A percentile compares a stretch with the other conserved stretches of the same genome.
phyloP scores from a whole-genome alignment of 1,140 invertebrate species.

The Bombus terrestris region DNA sequence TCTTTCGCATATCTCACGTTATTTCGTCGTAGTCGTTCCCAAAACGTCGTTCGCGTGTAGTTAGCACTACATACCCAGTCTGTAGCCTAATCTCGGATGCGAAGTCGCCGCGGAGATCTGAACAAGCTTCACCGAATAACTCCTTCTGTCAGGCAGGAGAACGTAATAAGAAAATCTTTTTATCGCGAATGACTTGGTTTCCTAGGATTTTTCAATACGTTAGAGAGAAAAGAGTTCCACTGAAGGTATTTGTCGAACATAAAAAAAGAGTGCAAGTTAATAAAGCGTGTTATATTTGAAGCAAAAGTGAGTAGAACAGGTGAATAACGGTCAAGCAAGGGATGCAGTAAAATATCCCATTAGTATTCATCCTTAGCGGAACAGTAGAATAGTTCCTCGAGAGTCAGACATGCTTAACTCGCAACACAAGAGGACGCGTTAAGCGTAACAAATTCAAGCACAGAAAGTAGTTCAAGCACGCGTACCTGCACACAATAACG shows the following conservation, averaged over 20 bases:
- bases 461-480: slow-evolving; percentile 8
- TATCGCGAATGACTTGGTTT: background rate
- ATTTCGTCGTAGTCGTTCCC: slow-evolving; percentile 23
- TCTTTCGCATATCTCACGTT: slow-evolving; percentile 23
- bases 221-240: background rate
- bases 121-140: background rate
- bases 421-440: background rate
- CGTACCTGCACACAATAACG: background rate
- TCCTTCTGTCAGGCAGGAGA: background rate
- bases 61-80: slow-evolving; percentile 11
- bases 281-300: background rate
- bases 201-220: background rate
- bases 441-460: background rate
- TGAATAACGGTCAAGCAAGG: no score
- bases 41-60: slow-evolving; percentile 3
- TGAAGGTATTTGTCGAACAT: background rate
- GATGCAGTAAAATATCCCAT: background rate
- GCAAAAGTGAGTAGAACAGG: background rate
- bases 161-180: background rate
- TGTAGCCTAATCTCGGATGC: slow-evolving; percentile 24
- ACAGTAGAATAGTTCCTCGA: background rate
- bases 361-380: background rate
- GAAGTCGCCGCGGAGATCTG: slow-evolving; percentile 9
- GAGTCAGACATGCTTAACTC: slow-evolving; percentile 3
- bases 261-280: background rate